These are phyloP conservation scores for Lamprologus callipterus DNA, from an alignment of 2,113 vertebrate genomes.

Conservation along the genomic window DNA sequence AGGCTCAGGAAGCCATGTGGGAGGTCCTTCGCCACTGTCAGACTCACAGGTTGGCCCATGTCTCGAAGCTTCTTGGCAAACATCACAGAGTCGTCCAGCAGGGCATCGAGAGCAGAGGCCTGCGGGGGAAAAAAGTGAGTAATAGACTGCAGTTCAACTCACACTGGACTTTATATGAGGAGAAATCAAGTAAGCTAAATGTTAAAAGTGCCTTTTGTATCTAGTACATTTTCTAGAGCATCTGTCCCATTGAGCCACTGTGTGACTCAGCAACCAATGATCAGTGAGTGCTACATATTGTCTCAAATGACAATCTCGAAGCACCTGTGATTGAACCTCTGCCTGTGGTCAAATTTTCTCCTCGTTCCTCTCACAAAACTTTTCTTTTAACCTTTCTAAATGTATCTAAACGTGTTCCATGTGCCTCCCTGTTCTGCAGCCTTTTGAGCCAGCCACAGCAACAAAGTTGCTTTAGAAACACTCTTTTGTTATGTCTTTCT, in stretches of 20 bases:
- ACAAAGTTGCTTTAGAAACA: not conserved
- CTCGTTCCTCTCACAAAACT: not conserved
- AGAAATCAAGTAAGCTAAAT: not conserved
- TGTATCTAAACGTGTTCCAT: fast-evolving
- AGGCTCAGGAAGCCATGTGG: slow-evolving; percentile 89
- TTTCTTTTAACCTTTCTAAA: not conserved
- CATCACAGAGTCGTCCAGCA: slow-evolving; percentile 88
- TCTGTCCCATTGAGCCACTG: not conserved
- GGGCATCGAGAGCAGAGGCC: slow-evolving; percentile 85
- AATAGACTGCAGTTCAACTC: not conserved
- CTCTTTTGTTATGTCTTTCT: not conserved
- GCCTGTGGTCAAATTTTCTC: fast-evolving
- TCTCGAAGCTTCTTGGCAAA: slow-evolving; percentile 79
- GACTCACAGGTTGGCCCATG: slow-evolving; percentile 72
- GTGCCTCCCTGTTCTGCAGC: not conserved
- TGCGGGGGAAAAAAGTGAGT: slow-evolving; percentile 7
- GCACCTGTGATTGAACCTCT: not conserved
- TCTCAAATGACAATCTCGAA: fast-evolving
- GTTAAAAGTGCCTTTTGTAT: not conserved
- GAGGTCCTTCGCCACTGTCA: slow-evolving; percentile 81
- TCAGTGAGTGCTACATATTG: not conserved
- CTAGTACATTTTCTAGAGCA: not conserved
- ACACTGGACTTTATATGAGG: not conserved
- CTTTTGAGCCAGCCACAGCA: not conserved
- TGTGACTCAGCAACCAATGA: not conserved